Evolutionary conservation across 2,888 invertebrate genomes (phyloP), one percentile per base, ranked within the genome.

Genomic region (Patella depressa): DNA sequence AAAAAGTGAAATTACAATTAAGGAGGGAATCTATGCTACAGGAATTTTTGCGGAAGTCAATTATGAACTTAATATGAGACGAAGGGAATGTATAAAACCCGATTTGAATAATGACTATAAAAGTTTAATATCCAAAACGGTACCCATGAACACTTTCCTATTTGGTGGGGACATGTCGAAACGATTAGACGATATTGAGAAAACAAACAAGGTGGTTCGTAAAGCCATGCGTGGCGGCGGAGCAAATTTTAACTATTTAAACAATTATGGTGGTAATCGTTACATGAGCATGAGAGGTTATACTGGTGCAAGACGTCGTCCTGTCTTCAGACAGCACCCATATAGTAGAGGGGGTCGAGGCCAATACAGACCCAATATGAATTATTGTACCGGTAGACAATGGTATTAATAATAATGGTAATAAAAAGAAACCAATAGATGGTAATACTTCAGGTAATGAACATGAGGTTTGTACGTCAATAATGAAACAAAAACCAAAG

Each of bases 121-220:
- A 11, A 7, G 71, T 5, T 24, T 76, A 14, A 24, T 71, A n/a
- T n/a, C 73, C 7, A 15, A 59, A 24, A 24, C 45, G n/a, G 71
- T 71, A 15, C 55, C 71, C 7, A 76, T 71, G 3, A 72, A 53
- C 15, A 5, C 45, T 14, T 53, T 71, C 17, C 29, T 75, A 53
- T 75, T 75, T 54, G 75, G 75, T 1, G 55, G 71, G 7, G 70
- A 71, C 12, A 12, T 34, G 14, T 14, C 71, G 14, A 54, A 71
- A 45, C 45, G 70, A 14, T 19, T 75, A 9, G 70, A 71, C 19
- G 75, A 75, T 54, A 75, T 75, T 17, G 71, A 75, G 5, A 71
- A 70, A 19, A 14, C n/a, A 11, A 75, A 71, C 53, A n/a, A 29
- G 17, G 54, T 17, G 15, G 54, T 29, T 14, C 12, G 17, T 7